Base-by-base conservation (phyloP, 37 sponge, comb jelly and placozoan species). In the Hormiphora californensis region DNA sequence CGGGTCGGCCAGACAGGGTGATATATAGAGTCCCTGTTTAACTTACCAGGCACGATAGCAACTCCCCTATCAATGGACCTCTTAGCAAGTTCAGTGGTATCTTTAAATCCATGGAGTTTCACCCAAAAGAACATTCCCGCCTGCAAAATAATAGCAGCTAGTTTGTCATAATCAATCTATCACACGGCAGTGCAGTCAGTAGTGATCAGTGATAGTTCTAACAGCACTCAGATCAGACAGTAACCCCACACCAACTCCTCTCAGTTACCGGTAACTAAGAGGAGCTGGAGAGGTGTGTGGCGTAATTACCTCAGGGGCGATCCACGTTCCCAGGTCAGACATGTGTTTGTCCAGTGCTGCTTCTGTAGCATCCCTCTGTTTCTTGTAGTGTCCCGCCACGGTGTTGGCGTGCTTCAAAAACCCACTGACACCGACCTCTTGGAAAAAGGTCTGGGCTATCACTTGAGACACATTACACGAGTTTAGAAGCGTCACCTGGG, bases 81-180 rank as follows among this genome's bases (percentile, higher is more conserved):
- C 5, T 27, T 4, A 4, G 81, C 81, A 17, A 73, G 27, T 73
- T 17, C 8, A 27, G 44, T 43, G 1, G 81, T 9, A 33, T 73
- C 81, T 17, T 39, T 19, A 21, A 73, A 8, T n/a, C 17, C 23
- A 5, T 73, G 7, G 28, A 73, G 27, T 41, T 73, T 73, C 8
- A 73, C 39, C 81, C 81, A 73, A 9, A 73, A 25, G 43, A 73
- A 73, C 81, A 73, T 73, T 21, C 81, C 81, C 1, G 81, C 81
- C 81, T 73, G 81, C 7, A 9, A 9, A 65, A 59, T 11, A 67
- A 30, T n/a, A n/a, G n/a, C n/a, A n/a, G n/a, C n/a, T n/a, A n/a
- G n/a, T n/a, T n/a, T n/a, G n/a, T n/a, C n/a, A n/a, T n/a, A n/a
- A n/a, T n/a, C n/a, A n/a, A n/a, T n/a, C n/a, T n/a, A n/a, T n/a